Evolutionary conservation across 2,888 invertebrate genomes (phyloP).

Genomic region (Biston betularia): DNA sequence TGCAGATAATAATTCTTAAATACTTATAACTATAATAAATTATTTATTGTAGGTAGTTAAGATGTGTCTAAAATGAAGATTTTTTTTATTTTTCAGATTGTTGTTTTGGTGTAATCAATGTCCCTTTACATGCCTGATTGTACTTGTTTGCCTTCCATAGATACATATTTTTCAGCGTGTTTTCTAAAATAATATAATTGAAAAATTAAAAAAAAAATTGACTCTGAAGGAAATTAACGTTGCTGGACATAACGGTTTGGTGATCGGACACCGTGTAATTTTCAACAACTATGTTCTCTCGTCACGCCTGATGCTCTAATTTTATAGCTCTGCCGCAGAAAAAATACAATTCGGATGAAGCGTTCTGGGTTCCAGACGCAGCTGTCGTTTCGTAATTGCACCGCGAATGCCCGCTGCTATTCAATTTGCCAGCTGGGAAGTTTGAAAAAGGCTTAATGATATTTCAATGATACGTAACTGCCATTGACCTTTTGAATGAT

Average conservation of each 20-base stretch:
- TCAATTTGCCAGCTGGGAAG: constrained; percentile 37
- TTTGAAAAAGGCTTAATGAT: constrained; percentile 36
- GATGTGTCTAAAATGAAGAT: too few relatives aligned
- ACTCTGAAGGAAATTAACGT: constrained; percentile 37
- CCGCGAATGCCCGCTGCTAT: constrained; percentile 41
- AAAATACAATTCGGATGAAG: constrained; percentile 45
- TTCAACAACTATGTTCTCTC: constrained; percentile 58
- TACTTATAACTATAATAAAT: too few relatives aligned
- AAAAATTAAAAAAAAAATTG: too few relatives aligned
- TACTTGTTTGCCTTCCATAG: neutral
- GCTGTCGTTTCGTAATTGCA: constrained; percentile 53
- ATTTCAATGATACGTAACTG: constrained; percentile 41
- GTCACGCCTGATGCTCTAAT: constrained; percentile 66
- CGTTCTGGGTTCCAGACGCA: constrained; percentile 47
- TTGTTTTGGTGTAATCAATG: neutral
- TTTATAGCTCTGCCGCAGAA: constrained; percentile 61
- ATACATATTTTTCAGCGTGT: neutral
- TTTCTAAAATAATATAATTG: too few relatives aligned
- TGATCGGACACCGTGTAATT: constrained; percentile 62
- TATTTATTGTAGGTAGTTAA: too few relatives aligned
- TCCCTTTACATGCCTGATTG: neutral
- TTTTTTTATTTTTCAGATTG: too few relatives aligned
- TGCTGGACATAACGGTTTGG: constrained; percentile 52
- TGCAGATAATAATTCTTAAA: too few relatives aligned
- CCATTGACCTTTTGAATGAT: constrained; percentile 39